Conservation (phyloP, 2,888 invertebrate species). For the Schrankia costaestrigalis region DNA sequence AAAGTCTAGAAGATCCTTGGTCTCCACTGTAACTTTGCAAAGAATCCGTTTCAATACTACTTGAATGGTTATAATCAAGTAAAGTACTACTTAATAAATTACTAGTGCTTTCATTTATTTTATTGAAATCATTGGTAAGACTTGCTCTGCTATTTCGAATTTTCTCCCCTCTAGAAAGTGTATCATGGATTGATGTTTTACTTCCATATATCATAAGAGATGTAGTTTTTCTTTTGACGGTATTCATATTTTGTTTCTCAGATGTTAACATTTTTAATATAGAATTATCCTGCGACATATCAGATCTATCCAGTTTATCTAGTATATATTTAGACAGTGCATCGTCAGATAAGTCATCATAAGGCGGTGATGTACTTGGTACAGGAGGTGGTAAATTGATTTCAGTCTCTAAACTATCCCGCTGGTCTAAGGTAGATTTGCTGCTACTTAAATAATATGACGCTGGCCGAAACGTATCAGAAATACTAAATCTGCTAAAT, state of each 20-base stretch:
- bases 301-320: conserved; percentile 75
- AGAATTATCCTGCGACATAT: conserved; percentile 70
- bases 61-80: conserved; percentile 57
- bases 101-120: conserved; percentile 43
- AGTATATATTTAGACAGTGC: conserved; percentile 73
- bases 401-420: conserved; percentile 91
- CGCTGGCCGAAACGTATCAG: conserved; percentile 93
- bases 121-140: conserved; percentile 59
- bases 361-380: conserved; percentile 87
- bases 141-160: conserved; percentile 71
- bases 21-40: conserved; percentile 70
- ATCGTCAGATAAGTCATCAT: conserved; percentile 85
- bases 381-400: conserved; percentile 89
- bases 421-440: conserved; percentile 83
- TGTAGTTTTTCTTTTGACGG: conserved; percentile 70
- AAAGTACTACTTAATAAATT: conserved; percentile 52
- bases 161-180: conserved; percentile 74
- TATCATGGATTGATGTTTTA: conserved; percentile 74
- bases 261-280: conserved; percentile 73
- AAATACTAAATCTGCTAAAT: conserved; percentile 87
- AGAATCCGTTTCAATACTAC: conserved; percentile 69
- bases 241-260: conserved; percentile 70
- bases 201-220: conserved; percentile 78
- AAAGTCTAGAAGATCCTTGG: conserved; percentile 68
- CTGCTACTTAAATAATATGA: conserved; percentile 91